These are phyloP conservation scores for Artemia franciscana DNA, from an alignment of 1,140 invertebrate genomes.

Conservation along the genomic window DNA sequence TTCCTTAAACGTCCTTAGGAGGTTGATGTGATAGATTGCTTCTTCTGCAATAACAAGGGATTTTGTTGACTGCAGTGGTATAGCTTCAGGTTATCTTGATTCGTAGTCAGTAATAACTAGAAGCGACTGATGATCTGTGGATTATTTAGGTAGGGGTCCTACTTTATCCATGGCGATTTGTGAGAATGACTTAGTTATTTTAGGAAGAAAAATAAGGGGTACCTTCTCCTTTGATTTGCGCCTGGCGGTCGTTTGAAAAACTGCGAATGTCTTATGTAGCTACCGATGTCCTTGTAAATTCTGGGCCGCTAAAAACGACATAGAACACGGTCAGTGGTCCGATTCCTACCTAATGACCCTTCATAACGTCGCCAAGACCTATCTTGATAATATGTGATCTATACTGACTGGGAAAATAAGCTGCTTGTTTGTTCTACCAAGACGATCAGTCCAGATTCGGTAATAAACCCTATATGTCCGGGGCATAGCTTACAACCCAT, in stretches of 20 bases:
- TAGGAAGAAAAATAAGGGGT: not conserved
- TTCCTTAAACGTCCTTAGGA: too few species aligned
- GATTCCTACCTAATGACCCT: not conserved
- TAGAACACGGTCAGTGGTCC: not conserved
- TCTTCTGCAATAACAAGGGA: not conserved
- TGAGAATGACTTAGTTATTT: not conserved
- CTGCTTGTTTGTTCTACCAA: not conserved
- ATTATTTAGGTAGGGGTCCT: too few species aligned
- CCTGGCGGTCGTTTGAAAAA: not conserved
- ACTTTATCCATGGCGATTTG: not conserved
- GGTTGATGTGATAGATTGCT: too few species aligned
- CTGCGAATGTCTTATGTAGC: not conserved
- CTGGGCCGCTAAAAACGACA: not conserved
- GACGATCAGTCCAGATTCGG: not conserved
- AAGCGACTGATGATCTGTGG: too few species aligned
- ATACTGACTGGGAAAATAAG: not conserved
- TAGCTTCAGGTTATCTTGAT: not conserved
- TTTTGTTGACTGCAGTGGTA: not conserved
- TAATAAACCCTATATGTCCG: not conserved
- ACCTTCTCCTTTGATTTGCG: slow-evolving; percentile 1
- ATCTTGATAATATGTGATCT: not conserved
- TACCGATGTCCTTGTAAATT: not conserved
- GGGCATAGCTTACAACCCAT: too few species aligned
- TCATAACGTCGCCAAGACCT: not conserved
- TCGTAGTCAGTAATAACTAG: not conserved